These are phyloP conservation scores for Leistus spinibarbis DNA, from an alignment of 2,888 invertebrate species.

Conservation along the genomic window DNA sequence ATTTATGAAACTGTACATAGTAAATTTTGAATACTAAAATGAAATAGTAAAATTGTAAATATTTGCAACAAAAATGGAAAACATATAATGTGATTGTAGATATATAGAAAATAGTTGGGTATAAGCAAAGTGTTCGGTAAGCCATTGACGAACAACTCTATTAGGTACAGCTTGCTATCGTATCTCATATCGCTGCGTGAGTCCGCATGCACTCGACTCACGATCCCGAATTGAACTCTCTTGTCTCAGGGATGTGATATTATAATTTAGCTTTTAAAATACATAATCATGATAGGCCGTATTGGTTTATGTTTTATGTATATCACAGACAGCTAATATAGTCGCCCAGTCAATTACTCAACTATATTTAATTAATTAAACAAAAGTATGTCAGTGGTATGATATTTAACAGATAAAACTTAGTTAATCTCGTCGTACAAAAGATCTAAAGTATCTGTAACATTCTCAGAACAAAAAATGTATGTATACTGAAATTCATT, in stretches of 20 bases:
- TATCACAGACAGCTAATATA: neutral
- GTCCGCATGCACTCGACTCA: neutral
- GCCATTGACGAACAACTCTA: neutral
- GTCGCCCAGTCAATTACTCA: neutral
- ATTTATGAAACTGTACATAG: too few relatives aligned
- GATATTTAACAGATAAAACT: too few relatives aligned
- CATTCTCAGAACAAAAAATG: too few relatives aligned
- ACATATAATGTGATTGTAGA: too few relatives aligned
- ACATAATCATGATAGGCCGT: slow-evolving; percentile 35
- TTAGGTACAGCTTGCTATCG: neutral
- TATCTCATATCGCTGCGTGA: neutral
- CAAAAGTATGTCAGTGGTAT: too few relatives aligned
- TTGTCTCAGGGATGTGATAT: slow-evolving; percentile 17
- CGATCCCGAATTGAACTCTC: neutral
- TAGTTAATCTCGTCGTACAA: too few relatives aligned
- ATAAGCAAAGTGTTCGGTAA: neutral
- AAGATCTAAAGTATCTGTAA: too few relatives aligned
- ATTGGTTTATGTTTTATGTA: slow-evolving; percentile 35
- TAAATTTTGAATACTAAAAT: too few relatives aligned
- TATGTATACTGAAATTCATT: too few relatives aligned
- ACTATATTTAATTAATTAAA: neutral
- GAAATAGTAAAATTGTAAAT: too few relatives aligned
- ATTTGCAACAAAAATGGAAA: too few relatives aligned
- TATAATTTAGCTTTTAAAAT: slow-evolving; percentile 37
- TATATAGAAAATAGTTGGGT: neutral